Conservation (phyloP, 2,888 invertebrate species). For the Bellardia bayeri region DNA sequence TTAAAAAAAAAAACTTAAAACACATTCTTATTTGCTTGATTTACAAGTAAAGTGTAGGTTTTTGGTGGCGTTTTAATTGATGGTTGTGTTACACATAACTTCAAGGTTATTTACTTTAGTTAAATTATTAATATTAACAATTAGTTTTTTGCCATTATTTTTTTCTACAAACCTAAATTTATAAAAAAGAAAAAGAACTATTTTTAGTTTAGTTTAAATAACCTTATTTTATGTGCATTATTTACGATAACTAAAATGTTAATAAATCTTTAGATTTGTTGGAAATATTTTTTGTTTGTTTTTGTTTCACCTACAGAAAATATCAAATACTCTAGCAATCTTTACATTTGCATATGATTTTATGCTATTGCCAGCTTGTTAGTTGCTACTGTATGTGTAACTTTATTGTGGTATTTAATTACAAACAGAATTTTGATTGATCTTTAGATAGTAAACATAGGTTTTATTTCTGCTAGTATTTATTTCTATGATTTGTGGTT, state of each 20-base stretch:
- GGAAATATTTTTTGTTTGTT: neutral
- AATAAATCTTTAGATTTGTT: slow-evolving; percentile 6
- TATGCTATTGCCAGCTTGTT: neutral
- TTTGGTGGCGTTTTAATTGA: slow-evolving; percentile 72
- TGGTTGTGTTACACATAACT: slow-evolving; percentile 65
- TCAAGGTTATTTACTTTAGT: slow-evolving; percentile 66
- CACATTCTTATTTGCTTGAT: slow-evolving; percentile 21
- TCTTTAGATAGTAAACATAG: slow-evolving; percentile 1
- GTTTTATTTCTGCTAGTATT: neutral
- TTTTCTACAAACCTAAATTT: neutral
- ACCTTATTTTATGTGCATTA: slow-evolving; percentile 1
- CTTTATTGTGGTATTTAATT: slow-evolving; percentile 15
- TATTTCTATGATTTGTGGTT: neutral
- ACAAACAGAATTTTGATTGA: slow-evolving; percentile 22
- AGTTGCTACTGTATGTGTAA: slow-evolving; percentile 18
- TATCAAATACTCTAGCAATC: neutral
- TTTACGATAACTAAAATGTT: neutral
- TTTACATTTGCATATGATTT: neutral
- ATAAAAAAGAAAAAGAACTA: slow-evolving; percentile 22
- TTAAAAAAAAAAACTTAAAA: slow-evolving; percentile 35
- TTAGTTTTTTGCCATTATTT: neutral
- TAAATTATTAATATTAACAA: slow-evolving; percentile 32
- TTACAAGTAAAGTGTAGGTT: slow-evolving; percentile 68
- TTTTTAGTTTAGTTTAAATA: neutral
- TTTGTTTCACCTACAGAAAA: slow-evolving; percentile 6